phyloP scores from a whole-genome alignment of 2,113 vertebrate species.

The Mystacornis crossleyi region DNA sequence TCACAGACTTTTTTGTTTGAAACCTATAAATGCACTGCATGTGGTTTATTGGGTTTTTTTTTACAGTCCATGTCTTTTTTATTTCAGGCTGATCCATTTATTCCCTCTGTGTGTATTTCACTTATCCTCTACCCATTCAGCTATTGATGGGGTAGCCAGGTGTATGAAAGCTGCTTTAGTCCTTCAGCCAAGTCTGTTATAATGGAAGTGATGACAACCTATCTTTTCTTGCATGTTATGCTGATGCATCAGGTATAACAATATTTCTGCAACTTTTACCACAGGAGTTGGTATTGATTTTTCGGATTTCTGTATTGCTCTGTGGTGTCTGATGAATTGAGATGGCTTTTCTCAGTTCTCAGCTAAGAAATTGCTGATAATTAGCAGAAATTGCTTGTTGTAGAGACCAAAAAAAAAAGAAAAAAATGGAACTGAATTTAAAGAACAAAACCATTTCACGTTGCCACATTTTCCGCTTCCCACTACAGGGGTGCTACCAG shows the following conservation, averaged over 20 bases:
- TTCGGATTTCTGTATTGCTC: neutral
- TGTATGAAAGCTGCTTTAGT: neutral
- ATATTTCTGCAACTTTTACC: neutral
- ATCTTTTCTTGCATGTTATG: neutral
- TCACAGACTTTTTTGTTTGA: neutral
- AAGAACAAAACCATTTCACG: neutral
- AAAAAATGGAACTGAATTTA: neutral
- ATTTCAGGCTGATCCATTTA: neutral
- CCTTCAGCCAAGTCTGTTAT: neutral
- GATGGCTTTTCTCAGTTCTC: neutral
- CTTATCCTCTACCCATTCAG: neutral
- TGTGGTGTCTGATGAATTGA: neutral
- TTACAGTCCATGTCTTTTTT: neutral
- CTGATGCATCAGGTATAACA: neutral
- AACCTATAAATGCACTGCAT: neutral
- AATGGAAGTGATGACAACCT: neutral
- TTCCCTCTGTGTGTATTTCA: neutral
- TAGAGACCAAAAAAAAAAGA: neutral
- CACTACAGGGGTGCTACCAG: neutral
- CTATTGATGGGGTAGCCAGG: neutral
- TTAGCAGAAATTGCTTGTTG: neutral
- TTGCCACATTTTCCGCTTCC: neutral
- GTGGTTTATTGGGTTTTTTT: neutral
- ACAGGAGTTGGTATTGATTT: neutral
- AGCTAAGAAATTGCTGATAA: neutral